Evolutionary conservation across 2,797 vertebrate species (phyloP), one percentile per base, ranked within the genome.

Genomic region (Melopsittacus undulatus): DNA sequence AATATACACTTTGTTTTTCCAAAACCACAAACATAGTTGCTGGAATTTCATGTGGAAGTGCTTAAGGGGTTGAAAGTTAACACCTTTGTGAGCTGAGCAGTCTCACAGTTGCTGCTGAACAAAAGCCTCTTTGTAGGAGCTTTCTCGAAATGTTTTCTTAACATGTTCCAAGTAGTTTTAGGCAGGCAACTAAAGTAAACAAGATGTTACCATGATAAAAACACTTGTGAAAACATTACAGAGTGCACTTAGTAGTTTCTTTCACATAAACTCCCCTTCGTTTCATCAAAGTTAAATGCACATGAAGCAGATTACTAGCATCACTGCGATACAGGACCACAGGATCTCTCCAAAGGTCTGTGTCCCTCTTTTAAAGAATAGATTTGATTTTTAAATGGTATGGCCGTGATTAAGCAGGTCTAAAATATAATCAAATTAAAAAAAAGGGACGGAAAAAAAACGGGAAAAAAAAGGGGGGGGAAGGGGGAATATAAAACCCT

Each of bases 131-230:
- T 99, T 99, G 99, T 99, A 98, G 97, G 98, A 98, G 98, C 98
- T 98, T 98, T 98, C 98, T 98, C 97, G 98, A 98, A 99, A 99
- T 99, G 99, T 99, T 99, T 99, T 99, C 98, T 99, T 99, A 99
- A 99, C 99, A 98, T 99, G 99, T 99, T 99, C 99, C 99, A 99
- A 99, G 99, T 99, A 99, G 99, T 99, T 99, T 98, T 99, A 99
- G 99, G 99, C 99, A 99, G 98, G 98, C 98, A 99, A 99, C 98
- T 99, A 99, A 99, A 99, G 99, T 99, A 99, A 99, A 99, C 99
- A 99, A 99, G 99, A 99, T 99, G 99, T 99, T 99, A 99, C 99
- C 99, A 99, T 98, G 99, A 99, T 99, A 99, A 99, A 99, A 99
- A 99, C 99, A 99, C 99, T 99, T 99, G 99, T 99, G 98, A 99